Evolutionary conservation across 2,888 invertebrate genomes (phyloP).

Genomic region (Nesidiocoris tenuis): DNA sequence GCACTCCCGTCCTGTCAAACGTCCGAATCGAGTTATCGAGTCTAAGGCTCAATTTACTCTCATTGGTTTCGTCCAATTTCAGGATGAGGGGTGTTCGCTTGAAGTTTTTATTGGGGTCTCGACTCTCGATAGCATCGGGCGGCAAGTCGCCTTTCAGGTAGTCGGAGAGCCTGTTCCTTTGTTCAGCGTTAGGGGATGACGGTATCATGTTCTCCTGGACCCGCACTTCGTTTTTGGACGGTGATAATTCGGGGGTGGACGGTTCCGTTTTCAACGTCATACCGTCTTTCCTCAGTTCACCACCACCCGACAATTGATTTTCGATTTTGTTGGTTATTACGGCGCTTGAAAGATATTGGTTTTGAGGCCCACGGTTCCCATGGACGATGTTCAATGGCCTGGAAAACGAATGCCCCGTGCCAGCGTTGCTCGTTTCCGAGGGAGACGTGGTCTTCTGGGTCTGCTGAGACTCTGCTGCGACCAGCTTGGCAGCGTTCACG

Average conservation of each 20-base stretch:
- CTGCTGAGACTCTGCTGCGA: slow-evolving; percentile 43
- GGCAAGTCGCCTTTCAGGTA: slow-evolving; percentile 30
- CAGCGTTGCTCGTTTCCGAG: slow-evolving; percentile 6
- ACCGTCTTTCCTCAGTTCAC: slow-evolving; percentile 15
- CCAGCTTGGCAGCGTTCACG: slow-evolving; percentile 48
- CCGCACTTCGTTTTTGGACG: slow-evolving; percentile 17
- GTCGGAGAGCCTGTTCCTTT: slow-evolving; percentile 32
- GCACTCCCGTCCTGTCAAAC: slow-evolving; percentile 8
- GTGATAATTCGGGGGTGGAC: slow-evolving; percentile 8
- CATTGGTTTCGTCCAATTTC: slow-evolving; percentile 10
- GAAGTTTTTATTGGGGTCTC: slow-evolving; percentile 14
- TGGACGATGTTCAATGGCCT: slow-evolving; percentile 30
- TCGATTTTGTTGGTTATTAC: slow-evolving; percentile 40
- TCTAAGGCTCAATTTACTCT: slow-evolving; percentile 20
- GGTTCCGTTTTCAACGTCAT: slow-evolving; percentile 37
- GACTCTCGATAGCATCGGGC: background rate
- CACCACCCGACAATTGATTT: slow-evolving; percentile 17
- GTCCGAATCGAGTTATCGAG: slow-evolving; percentile 16
- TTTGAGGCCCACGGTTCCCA: slow-evolving; percentile 27
- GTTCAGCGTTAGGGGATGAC: slow-evolving; percentile 5
- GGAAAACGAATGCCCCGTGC: slow-evolving; percentile 16
- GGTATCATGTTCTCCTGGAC: slow-evolving; percentile 14
- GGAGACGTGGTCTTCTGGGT: slow-evolving; percentile 22
- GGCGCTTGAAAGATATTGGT: slow-evolving; percentile 33
- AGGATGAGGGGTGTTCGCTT: slow-evolving; percentile 3